Percentiles rank a stretch among this genome's conserved stretches.
These are phyloP conservation scores for Antitype chi DNA, from an alignment of 2,888 invertebrate species.

Conservation along the genomic window DNA sequence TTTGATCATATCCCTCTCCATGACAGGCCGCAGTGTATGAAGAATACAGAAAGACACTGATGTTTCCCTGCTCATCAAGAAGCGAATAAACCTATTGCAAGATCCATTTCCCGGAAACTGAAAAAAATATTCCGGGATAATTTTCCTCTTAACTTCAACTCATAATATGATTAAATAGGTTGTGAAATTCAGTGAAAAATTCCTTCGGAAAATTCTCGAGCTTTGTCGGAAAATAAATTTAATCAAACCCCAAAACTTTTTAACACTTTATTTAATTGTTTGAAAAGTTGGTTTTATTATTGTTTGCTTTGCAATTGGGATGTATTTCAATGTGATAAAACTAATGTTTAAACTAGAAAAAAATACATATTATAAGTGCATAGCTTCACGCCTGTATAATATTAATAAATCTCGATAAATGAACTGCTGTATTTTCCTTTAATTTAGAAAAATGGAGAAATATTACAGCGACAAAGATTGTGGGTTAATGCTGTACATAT, in stretches of 20 bases:
- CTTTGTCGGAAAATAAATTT: slow-evolving; percentile 13
- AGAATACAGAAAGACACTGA: too few species aligned
- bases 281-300: background rate
- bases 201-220: background rate
- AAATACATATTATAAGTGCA: background rate
- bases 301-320: slow-evolving; percentile 1
- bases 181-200: slow-evolving; percentile 22
- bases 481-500: background rate
- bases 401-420: background rate
- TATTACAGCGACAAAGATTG: background rate
- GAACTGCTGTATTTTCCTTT: background rate
- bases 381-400: background rate
- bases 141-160: background rate
- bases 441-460: background rate
- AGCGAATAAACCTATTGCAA: background rate
- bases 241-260: background rate
- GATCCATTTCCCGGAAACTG: background rate
- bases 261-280: slow-evolving; percentile 1
- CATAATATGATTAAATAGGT: background rate
- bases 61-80: too few species aligned
- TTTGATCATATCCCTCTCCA: too few species aligned
- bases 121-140: background rate
- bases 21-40: too few species aligned
- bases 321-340: background rate
- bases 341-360: background rate